These are phyloP conservation scores for Drosophila multiciliata DNA, from an alignment of 2,888 invertebrate species.

Conservation along the genomic window DNA sequence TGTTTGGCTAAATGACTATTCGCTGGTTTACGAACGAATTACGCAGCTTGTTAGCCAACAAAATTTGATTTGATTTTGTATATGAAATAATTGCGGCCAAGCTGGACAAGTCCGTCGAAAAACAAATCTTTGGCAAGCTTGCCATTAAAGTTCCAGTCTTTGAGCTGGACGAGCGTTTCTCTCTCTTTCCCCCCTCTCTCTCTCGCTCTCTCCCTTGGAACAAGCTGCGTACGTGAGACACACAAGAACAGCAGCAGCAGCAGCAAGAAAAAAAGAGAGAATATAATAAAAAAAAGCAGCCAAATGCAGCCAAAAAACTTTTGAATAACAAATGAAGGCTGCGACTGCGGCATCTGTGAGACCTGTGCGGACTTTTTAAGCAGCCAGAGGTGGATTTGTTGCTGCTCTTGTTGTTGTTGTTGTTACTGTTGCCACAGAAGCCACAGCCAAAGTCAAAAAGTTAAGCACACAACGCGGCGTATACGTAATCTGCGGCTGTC, in stretches of 20 bases:
- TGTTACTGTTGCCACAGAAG: constrained; percentile 44
- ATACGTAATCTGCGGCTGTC: constrained; percentile 78
- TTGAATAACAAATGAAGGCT: constrained; percentile 82
- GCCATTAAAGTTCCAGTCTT: constrained; percentile 34
- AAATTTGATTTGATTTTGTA: background rate
- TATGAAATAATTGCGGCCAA: background rate
- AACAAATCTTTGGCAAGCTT: constrained; percentile 29
- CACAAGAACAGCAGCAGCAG: constrained; percentile 12
- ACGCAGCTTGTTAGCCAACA: too few relatives aligned
- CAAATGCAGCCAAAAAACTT: constrained; percentile 69
- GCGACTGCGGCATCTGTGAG: constrained; percentile 58
- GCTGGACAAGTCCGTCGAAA: background rate
- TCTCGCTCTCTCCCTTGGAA: background rate
- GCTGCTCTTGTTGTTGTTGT: constrained; percentile 14
- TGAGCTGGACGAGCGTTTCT: constrained; percentile 11
- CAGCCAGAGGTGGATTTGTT: constrained; percentile 49
- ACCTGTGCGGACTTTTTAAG: constrained; percentile 78
- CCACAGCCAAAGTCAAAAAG: constrained; percentile 76
- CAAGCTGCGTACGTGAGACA: constrained; percentile 40
- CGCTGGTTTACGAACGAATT: too few relatives aligned
- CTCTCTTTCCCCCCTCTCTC: background rate
- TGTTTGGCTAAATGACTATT: background rate
- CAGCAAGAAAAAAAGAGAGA: constrained; percentile 19
- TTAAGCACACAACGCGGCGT: constrained; percentile 75
- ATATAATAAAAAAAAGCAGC: constrained; percentile 14